Base-by-base conservation (phyloP, 2,113 vertebrate genomes). In the Morone chrysops region DNA sequence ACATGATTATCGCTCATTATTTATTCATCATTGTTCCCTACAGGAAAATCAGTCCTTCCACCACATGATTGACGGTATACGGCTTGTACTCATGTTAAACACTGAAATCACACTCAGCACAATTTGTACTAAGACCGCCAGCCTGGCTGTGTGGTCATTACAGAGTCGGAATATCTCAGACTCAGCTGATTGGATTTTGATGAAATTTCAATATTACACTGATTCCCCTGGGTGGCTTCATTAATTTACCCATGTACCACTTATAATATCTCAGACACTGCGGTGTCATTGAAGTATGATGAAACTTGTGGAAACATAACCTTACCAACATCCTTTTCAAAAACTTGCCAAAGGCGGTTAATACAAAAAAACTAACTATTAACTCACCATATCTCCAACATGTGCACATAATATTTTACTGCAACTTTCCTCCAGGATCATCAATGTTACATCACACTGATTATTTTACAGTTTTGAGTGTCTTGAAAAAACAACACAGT, bases 171-270 rank as follows among this genome's bases (percentile, higher is more conserved):
- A 83, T 86, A 81, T 80, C 84, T 87, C 57, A 81, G 71, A 83
- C 78, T 83, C 71, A 68, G 70, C 79, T 90, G 86, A 91, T 83
- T 81, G 81, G 75, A 60, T 85, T 89, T 90, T 88, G 86, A 92
- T 92, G 81, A 87, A 88, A 91, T 90, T 88, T 89, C 89, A 90
- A 87, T 88, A 89, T 86, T 88, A 91, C 71, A 81, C 83, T 47
- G 84, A 89, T 91, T 90, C 80, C 81, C 62, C 69, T 76, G 86
- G 50, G 75, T 91, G 85, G 87, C 84, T 86, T 86, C 78, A 87
- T 90, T 89, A 90, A 89, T 89, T 87, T 86, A 59, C 48, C 80
- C 82, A 70, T 89, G 89, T 88, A 76, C 53, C 82, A 83, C 75
- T 84, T 89, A 57, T 53, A 69, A 75, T 80, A 74, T 81, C 47